A percentile compares a stretch with the other conserved stretches of the same genome.
Evolutionary conservation across 2,888 invertebrate genomes (phyloP).

Genomic region (Salticus scenicus): DNA sequence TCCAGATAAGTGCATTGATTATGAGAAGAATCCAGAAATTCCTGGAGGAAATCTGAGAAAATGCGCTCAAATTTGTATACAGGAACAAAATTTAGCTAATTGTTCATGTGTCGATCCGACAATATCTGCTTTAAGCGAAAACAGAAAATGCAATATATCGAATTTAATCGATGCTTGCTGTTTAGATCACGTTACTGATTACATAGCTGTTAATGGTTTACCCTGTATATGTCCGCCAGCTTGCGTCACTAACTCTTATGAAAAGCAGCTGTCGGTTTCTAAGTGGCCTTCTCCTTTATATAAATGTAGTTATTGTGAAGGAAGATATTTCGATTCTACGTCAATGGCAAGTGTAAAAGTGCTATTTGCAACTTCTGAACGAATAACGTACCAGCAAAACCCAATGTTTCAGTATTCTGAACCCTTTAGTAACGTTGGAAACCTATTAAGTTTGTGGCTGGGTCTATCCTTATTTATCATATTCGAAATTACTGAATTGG

Average conservation of each 20-base stretch:
- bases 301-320: background rate
- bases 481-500: background rate
- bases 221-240: slow-evolving; percentile 11
- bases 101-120: slow-evolving; percentile 20
- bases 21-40: background rate
- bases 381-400: background rate
- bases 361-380: background rate
- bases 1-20: background rate
- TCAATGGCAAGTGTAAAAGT: background rate
- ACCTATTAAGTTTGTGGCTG: background rate
- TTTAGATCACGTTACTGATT: background rate
- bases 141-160: background rate
- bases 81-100: background rate
- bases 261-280: background rate
- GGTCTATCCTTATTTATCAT: background rate
- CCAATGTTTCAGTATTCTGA: background rate
- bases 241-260: background rate
- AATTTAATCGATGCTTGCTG: slow-evolving; percentile 3
- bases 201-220: background rate
- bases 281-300: background rate
- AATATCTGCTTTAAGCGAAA: background rate
- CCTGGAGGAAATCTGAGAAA: background rate
- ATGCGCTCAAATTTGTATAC: slow-evolving; percentile 17
- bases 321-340: too few species aligned
- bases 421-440: background rate